phyloP scores from a whole-genome alignment of 2,797 vertebrate genomes.

The Miichthys miiuy region DNA sequence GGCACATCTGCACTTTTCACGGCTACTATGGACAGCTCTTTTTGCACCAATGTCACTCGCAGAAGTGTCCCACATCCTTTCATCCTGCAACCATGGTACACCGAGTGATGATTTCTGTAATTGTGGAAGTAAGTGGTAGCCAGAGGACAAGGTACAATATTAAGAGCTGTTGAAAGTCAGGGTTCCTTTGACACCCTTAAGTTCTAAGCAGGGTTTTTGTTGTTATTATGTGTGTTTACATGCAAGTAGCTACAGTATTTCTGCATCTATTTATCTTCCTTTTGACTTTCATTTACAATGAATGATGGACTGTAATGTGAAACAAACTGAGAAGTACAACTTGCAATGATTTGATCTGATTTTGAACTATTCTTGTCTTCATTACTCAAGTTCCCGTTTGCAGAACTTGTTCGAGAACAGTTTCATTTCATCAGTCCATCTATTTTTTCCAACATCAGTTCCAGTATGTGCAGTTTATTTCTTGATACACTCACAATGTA shows the following conservation, averaged over 20 bases:
- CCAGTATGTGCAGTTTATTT: conserved; percentile 9
- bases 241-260: conserved; percentile 1
- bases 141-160: conserved; percentile 16
- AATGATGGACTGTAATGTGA: neutral
- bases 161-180: conserved; percentile 26
- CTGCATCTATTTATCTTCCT: neutral
- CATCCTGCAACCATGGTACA: conserved; percentile 31
- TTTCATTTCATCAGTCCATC: neutral
- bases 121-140: conserved; percentile 4
- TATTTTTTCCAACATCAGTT: conserved; percentile 8
- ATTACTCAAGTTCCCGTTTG: neutral
- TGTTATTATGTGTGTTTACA: conserved; percentile 1
- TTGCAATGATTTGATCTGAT: neutral
- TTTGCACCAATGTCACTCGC: conserved; percentile 19
- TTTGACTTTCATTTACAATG: neutral
- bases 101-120: conserved; percentile 29
- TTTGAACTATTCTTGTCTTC: neutral
- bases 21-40: conserved; percentile 31
- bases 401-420: neutral
- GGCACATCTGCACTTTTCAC: conserved; percentile 37
- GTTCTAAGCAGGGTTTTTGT: conserved; percentile 8
- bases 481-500: conserved; percentile 10
- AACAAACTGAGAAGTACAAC: neutral
- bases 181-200: conserved; percentile 2
- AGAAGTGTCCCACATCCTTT: conserved; percentile 39